Percentiles rank a stretch among this genome's conserved stretches.
phyloP scores from a whole-genome alignment of 2,113 vertebrate species.

The Urocitellus parryii region DNA sequence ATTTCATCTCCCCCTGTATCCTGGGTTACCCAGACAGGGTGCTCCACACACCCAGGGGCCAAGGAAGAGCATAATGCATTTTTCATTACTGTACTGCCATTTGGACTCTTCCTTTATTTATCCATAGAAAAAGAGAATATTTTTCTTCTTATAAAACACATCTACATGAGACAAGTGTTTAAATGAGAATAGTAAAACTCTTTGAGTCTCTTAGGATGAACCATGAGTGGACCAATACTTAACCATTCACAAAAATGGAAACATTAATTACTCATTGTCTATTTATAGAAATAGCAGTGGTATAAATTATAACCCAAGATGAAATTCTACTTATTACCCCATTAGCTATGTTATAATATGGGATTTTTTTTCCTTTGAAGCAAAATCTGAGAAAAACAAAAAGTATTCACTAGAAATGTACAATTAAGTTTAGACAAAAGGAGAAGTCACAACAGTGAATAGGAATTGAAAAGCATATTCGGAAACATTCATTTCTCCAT shows the following conservation, averaged over 20 bases:
- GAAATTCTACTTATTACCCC: background rate
- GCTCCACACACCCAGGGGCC: background rate
- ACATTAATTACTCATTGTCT: background rate
- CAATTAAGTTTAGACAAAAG: background rate
- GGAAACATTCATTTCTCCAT: background rate
- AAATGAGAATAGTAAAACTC: background rate
- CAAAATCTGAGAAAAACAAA: background rate
- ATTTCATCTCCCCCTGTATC: constrained; percentile 57
- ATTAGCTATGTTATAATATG: background rate
- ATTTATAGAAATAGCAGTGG: background rate
- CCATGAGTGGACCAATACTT: background rate
- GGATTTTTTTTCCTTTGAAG: background rate
- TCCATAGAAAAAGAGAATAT: background rate
- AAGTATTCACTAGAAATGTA: background rate
- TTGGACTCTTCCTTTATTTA: constrained; percentile 46
- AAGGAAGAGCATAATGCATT: constrained; percentile 25
- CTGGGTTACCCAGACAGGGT: background rate
- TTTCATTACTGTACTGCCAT: constrained; percentile 50
- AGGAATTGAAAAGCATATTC: background rate
- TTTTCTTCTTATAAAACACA: background rate
- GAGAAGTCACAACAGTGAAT: accelerated
- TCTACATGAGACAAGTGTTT: background rate
- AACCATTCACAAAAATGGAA: background rate
- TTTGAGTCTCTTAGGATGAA: background rate
- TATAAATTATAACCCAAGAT: background rate